Base-by-base conservation (phyloP, 2,888 invertebrate genomes). In the Lasioglossum figueresi region DNA sequence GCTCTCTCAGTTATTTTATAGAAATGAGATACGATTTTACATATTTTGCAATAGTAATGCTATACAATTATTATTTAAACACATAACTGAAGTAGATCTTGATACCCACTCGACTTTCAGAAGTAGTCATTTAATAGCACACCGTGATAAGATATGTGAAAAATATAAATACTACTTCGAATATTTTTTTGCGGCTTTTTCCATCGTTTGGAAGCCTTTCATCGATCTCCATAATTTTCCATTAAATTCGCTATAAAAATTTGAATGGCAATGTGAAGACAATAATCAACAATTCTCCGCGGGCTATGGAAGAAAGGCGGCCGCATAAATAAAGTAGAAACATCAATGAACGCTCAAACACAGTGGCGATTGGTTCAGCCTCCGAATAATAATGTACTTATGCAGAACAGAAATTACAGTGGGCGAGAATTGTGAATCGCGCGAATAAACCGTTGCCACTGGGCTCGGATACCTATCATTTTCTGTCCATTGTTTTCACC, bases 381-480 rank as follows among this genome's bases (percentile, higher is more conserved):
- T 70, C 72, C 14, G 80, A 74, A 74, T 83, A 89, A 83, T 80
- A 83, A 86, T 83, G 77, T 45, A 72, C 45, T 83, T 83, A 88
- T 79, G 88, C 75, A 83, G 74, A 77, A 76, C 70, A 59, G 45
- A 76, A 63, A 84, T 59, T 56, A 45, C 75, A 45, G 87, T 88
- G 79, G 85, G 85, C 87, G 89, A 89, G 75, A 83, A 84, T 87
- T 79, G 89, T 66, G 71, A 84, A 81, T 78, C 80, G 37, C 79
- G 76, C 56, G 79, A 76, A 77, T 59, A 79, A 89, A 59, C 87
- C 66, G 68, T 73, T 83, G 82, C 37, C 89, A 89, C 85, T 77
- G 76, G 78, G 56, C 56, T 79, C 78, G 52, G 71, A 83, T 87
- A 84, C 82, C 80, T 82, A 82, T 79, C 75, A 79, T 80, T 78